These are phyloP conservation scores for Trichonephila clavata DNA, from an alignment of 1,140 invertebrate species.

Conservation along the genomic window DNA sequence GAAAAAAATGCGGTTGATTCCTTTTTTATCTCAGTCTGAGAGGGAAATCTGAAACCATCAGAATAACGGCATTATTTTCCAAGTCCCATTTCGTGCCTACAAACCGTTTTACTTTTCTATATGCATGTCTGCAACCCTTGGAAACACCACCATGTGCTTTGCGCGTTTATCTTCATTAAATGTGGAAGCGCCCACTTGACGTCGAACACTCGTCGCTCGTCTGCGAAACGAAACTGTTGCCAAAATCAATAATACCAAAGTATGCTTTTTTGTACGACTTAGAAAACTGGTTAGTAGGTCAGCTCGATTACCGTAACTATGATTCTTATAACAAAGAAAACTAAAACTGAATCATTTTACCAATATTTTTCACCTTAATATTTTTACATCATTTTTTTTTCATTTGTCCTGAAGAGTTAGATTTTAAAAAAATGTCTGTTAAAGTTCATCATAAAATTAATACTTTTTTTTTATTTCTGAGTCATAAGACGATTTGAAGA, in stretches of 20 bases:
- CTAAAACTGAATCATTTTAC: too few relatives aligned
- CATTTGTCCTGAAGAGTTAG: too few relatives aligned
- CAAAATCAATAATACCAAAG: slow-evolving; percentile 39
- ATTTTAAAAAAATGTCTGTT: too few relatives aligned
- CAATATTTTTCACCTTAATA: too few relatives aligned
- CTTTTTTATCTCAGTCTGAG: too few relatives aligned
- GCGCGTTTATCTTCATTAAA: slow-evolving; percentile 35
- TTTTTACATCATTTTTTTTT: too few relatives aligned
- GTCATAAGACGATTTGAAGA: too few relatives aligned
- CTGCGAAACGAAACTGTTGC: slow-evolving; percentile 15
- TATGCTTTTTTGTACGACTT: background rate
- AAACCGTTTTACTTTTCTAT: background rate
- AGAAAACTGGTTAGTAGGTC: background rate
- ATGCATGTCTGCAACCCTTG: background rate
- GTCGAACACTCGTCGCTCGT: background rate
- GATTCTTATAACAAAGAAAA: too few relatives aligned
- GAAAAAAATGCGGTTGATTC: too few relatives aligned
- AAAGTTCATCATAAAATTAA: too few relatives aligned
- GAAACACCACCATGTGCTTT: background rate
- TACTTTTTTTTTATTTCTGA: too few relatives aligned
- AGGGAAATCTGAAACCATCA: too few relatives aligned
- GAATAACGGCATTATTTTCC: background rate
- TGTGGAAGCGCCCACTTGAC: slow-evolving; percentile 34
- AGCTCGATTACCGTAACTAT: background rate
- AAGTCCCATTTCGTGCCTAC: background rate